A percentile compares a stretch with the other conserved stretches of the same genome.
phyloP scores from a whole-genome alignment of 2,888 invertebrate genomes.

The Hipparchia sbordonii region DNA sequence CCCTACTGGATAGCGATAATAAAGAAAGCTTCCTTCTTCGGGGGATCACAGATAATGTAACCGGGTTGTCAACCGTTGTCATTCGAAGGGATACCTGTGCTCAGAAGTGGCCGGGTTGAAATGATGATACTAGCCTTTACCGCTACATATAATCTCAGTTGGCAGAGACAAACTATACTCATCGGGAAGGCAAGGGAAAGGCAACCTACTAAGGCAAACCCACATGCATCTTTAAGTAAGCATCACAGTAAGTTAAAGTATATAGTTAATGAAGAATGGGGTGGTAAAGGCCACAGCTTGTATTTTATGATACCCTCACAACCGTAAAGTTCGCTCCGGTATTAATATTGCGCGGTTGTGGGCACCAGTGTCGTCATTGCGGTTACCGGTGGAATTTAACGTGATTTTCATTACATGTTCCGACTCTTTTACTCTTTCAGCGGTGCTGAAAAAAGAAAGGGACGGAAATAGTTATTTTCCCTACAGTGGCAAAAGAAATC shows the following conservation, averaged over 20 bases:
- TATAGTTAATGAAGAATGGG: constrained; percentile 25
- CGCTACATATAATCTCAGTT: no score
- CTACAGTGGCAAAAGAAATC: constrained; percentile 25
- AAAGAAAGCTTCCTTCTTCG: no score
- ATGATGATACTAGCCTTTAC: no score
- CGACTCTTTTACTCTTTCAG: constrained; percentile 8
- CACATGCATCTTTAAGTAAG: neutral
- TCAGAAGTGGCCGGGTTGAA: no score
- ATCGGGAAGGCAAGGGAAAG: no score
- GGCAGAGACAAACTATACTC: no score
- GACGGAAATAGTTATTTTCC: constrained; percentile 6
- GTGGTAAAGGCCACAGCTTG: constrained; percentile 25
- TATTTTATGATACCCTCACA: constrained; percentile 40
- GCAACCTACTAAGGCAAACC: neutral
- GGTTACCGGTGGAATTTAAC: constrained; percentile 31
- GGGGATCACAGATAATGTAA: no score
- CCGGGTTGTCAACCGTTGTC: no score
- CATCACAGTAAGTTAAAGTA: neutral
- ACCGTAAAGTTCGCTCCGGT: constrained; percentile 48
- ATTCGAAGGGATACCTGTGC: no score
- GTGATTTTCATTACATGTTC: constrained; percentile 26
- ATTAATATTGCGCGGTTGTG: constrained; percentile 45
- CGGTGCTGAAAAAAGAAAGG: constrained; percentile 1
- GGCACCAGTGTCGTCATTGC: constrained; percentile 27
- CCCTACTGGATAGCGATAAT: no score